Percentiles rank a stretch among this genome's conserved stretches.
Evolutionary conservation across 64 coral and sea anemone species (phyloP).

Genomic region (Hydrozoanthus tunicans): DNA sequence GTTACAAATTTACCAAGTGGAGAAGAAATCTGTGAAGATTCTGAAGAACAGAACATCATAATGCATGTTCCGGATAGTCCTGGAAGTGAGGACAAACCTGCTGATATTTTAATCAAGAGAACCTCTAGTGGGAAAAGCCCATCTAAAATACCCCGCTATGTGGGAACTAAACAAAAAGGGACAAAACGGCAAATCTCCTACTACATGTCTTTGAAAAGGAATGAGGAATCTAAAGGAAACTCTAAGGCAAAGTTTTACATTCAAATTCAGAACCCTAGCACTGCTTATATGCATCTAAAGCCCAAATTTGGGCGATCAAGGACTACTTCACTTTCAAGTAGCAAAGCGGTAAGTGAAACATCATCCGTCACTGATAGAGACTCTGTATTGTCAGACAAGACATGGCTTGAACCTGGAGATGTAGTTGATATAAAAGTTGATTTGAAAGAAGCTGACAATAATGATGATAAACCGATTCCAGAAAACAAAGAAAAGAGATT

Average conservation of each 20-base stretch:
- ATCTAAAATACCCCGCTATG: constrained; percentile 90
- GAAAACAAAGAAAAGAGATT: constrained; percentile 1
- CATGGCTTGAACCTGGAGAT: constrained; percentile 56
- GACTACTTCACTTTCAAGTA: constrained; percentile 10
- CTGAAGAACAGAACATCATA: not conserved
- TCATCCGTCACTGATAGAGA: constrained; percentile 65
- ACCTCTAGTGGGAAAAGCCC: constrained; percentile 92
- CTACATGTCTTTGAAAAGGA: constrained; percentile 92
- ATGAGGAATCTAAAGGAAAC: constrained; percentile 44
- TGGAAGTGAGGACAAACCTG: constrained; percentile 66
- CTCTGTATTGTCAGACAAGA: constrained; percentile 8
- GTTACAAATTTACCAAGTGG: not conserved
- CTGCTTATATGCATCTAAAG: constrained; percentile 79
- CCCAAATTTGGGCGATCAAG: constrained; percentile 32
- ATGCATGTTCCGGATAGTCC: constrained; percentile 53
- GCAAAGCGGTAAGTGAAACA: constrained; percentile 61
- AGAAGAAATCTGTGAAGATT: not conserved
- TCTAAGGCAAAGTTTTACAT: constrained; percentile 88
- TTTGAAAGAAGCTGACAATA: not conserved
- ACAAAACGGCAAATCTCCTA: constrained; percentile 77
- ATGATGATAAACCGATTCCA: not conserved
- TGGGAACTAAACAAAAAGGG: constrained; percentile 63
- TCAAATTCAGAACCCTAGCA: constrained; percentile 80
- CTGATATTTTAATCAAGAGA: constrained; percentile 82
- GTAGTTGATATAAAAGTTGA: constrained; percentile 28